Evolutionary conservation across 1,140 invertebrate genomes (phyloP).

Genomic region (Melipona quadrifasciata): DNA sequence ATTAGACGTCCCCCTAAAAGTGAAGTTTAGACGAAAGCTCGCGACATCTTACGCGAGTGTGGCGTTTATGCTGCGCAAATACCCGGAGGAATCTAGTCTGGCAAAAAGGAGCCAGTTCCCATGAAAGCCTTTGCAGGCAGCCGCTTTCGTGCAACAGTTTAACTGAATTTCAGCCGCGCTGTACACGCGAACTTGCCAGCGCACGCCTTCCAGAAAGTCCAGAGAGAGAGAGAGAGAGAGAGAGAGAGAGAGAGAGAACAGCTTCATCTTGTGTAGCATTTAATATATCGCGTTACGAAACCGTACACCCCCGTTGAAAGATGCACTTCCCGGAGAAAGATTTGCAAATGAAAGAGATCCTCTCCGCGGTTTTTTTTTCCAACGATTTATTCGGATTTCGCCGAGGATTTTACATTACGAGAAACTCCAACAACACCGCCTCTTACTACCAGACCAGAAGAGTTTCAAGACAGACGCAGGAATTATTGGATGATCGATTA

Average conservation of each 20-base stretch:
- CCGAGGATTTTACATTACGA: neutral
- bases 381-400: neutral
- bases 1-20: slow-evolving; percentile 3
- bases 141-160: slow-evolving; percentile 16
- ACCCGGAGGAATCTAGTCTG: neutral
- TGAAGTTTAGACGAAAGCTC: slow-evolving; percentile 12
- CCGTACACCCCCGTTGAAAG: neutral
- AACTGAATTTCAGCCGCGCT: slow-evolving; percentile 2
- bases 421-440: no score
- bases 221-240: neutral
- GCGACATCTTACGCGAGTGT: neutral
- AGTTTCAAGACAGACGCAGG: no score
- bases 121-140: neutral
- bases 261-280: neutral
- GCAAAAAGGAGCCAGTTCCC: slow-evolving; percentile 27
- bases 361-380: no score
- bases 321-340: no score
- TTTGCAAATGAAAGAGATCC: neutral
- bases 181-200: neutral
- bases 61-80: slow-evolving; percentile 15
- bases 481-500: no score
- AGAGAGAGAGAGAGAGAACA: no score
- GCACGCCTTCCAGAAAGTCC: neutral
- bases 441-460: neutral
- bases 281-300: neutral